phyloP scores from a whole-genome alignment of 2,113 vertebrate species.

The Dissostichus mawsoni region DNA sequence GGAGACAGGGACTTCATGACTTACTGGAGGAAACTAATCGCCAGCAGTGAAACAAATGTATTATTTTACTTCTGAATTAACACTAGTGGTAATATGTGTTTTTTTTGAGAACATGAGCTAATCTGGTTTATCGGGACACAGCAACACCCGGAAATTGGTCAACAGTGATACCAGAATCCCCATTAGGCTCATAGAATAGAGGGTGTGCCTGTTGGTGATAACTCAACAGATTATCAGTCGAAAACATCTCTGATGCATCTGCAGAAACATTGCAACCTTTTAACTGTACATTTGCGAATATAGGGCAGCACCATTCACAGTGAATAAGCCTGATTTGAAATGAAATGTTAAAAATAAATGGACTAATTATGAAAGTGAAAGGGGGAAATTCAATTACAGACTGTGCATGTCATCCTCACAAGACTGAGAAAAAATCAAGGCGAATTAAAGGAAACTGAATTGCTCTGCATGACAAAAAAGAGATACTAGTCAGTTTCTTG shows the following conservation, averaged over 20 bases:
- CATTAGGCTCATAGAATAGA: neutral
- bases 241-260: neutral
- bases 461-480: neutral
- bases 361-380: neutral
- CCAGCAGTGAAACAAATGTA: neutral
- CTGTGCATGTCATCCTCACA: neutral
- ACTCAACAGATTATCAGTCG: neutral
- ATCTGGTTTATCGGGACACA: constrained; percentile 16
- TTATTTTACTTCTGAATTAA: neutral
- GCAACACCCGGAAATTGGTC: constrained; percentile 5
- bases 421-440: neutral
- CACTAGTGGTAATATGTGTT: neutral
- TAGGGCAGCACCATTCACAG: neutral
- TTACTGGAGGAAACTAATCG: neutral
- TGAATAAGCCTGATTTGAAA: neutral
- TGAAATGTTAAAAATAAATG: neutral
- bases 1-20: constrained; percentile 25
- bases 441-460: neutral
- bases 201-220: neutral
- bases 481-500: neutral
- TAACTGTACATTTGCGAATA: neutral
- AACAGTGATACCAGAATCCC: neutral
- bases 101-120: neutral
- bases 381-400: neutral
- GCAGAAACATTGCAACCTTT: neutral